These are phyloP conservation scores for Rallus limicola DNA, from an alignment of 2,113 vertebrate genomes.

Conservation along the genomic window DNA sequence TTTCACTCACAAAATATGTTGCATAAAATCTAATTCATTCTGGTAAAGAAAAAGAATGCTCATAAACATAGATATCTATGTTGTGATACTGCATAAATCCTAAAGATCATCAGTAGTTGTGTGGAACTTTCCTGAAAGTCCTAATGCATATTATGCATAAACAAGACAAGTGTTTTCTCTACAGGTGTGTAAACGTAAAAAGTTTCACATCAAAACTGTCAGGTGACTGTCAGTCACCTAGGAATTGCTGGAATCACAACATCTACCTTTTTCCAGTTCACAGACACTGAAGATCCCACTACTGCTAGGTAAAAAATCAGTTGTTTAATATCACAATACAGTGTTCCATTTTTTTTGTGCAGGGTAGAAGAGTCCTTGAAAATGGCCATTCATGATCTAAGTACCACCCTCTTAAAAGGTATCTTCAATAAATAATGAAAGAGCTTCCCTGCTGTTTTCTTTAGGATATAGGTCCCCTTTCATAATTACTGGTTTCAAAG, in stretches of 20 bases:
- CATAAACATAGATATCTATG: background rate
- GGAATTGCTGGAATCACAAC: background rate
- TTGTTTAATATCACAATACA: slow-evolving; percentile 3
- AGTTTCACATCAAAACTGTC: background rate
- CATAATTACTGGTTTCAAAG: background rate
- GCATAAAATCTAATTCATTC: background rate
- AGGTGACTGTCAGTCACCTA: background rate
- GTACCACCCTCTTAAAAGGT: slow-evolving; percentile 29
- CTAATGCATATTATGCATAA: background rate
- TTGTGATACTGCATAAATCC: background rate
- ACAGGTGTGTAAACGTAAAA: background rate
- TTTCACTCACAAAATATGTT: background rate
- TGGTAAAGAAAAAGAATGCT: background rate
- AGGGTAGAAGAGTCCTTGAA: slow-evolving; percentile 41
- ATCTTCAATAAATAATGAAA: slow-evolving; percentile 71
- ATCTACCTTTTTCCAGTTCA: background rate
- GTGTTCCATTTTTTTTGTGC: background rate
- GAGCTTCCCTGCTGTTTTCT: slow-evolving; percentile 36
- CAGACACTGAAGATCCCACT: slow-evolving; percentile 1
- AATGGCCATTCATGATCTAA: slow-evolving; percentile 50
- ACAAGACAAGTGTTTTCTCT: background rate
- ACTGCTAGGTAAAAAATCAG: background rate
- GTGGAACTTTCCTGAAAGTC: background rate
- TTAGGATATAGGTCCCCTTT: background rate
- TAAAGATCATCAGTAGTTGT: background rate